Conservation (phyloP, 2,797 vertebrate species). For the Amphiprion clarkii region DNA sequence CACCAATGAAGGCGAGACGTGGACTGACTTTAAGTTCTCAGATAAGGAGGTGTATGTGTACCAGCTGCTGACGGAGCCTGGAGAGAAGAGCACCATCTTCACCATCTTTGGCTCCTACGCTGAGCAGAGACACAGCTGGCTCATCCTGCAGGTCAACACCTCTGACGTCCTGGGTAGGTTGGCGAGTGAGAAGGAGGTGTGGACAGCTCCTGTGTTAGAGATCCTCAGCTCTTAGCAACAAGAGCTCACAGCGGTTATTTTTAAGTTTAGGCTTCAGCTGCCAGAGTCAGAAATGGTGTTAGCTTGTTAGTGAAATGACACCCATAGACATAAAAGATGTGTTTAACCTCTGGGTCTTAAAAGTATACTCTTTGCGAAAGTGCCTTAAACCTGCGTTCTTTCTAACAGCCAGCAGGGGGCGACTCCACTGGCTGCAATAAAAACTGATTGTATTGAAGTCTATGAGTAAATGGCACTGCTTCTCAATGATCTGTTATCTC, state of each 20-base stretch:
- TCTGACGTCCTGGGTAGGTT: constrained; percentile 91
- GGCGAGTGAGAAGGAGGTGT: background rate
- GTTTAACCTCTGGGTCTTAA: too few relatives aligned
- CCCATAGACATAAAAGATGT: too few relatives aligned
- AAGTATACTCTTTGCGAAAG: too few relatives aligned
- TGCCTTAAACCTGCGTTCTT: too few relatives aligned
- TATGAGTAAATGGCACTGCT: too few relatives aligned
- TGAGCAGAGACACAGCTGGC: constrained; percentile 96
- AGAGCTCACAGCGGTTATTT: constrained; percentile 3
- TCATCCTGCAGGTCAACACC: constrained; percentile 97
- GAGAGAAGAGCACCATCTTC: constrained; percentile 97
- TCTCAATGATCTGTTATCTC: too few relatives aligned
- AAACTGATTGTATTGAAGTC: too few relatives aligned
- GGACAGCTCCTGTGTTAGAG: background rate
- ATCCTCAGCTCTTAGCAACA: constrained; percentile 17
- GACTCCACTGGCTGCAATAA: too few relatives aligned
- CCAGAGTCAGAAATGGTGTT: too few relatives aligned
- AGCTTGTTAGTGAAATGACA: too few relatives aligned
- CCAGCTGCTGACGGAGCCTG: constrained; percentile 95
- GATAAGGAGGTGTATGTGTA: constrained; percentile 92
- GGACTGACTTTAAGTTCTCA: constrained; percentile 92
- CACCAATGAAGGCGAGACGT: constrained; percentile 97
- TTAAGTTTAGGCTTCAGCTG: too few relatives aligned
- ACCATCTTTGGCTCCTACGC: constrained; percentile 98
- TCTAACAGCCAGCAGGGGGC: too few relatives aligned